Percentiles rank a stretch among this genome's conserved stretches.
phyloP scores from a whole-genome alignment of 2,888 invertebrate genomes.

The Pecten maximus region DNA sequence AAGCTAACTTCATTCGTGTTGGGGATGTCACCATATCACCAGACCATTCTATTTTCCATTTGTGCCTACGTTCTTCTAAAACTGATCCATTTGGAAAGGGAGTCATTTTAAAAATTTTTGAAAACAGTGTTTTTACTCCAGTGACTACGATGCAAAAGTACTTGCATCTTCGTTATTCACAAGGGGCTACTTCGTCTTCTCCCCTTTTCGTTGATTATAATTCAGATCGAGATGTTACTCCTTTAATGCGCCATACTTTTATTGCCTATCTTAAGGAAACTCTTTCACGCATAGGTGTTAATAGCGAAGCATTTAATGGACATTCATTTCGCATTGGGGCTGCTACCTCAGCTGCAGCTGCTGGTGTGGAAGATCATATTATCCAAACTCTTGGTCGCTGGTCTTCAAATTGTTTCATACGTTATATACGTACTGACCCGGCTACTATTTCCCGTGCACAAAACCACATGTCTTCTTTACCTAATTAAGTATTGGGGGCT shows the following conservation, averaged over 20 bases:
- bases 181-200: background rate
- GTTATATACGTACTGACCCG: background rate
- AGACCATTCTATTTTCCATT: background rate
- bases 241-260: background rate
- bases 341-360: conserved; percentile 43
- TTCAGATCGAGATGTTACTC: background rate
- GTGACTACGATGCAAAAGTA: background rate
- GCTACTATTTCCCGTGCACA: background rate
- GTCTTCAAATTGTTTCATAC: background rate
- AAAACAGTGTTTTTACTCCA: background rate
- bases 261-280: background rate
- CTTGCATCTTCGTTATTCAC: background rate
- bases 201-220: background rate
- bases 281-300: background rate
- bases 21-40: background rate
- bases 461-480: background rate
- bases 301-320: conserved; percentile 31
- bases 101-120: background rate
- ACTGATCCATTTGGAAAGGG: conserved; percentile 3
- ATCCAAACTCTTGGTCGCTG: conserved; percentile 42
- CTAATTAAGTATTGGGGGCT: background rate
- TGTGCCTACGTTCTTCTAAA: background rate
- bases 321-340: conserved; percentile 43
- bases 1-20: background rate
- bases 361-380: no score